phyloP scores from a whole-genome alignment of 2,797 vertebrate genomes.

The Apogon hyalosoma region DNA sequence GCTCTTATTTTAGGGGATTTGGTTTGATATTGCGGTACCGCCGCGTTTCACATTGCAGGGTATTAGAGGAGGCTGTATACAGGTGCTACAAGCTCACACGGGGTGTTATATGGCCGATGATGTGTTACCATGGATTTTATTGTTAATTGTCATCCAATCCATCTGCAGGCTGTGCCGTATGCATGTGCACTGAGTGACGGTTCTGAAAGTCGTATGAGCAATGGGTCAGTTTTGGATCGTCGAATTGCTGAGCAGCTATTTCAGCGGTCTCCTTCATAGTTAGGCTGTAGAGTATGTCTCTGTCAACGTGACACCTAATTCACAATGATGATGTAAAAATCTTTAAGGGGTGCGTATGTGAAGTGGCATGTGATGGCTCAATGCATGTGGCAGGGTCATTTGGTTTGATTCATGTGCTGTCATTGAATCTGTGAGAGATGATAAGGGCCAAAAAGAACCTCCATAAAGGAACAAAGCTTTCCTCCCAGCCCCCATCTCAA shows the following conservation, averaged over 20 bases:
- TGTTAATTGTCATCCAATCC: constrained; percentile 60
- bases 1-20: constrained; percentile 59
- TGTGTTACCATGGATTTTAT: constrained; percentile 62
- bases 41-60: constrained; percentile 65
- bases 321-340: constrained; percentile 57
- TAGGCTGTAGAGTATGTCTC: constrained; percentile 35
- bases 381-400: constrained; percentile 52
- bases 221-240: constrained; percentile 14
- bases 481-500: constrained; percentile 3
- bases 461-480: constrained; percentile 25
- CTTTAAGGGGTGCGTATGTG: constrained; percentile 38
- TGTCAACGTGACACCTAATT: constrained; percentile 56
- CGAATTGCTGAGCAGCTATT: constrained; percentile 18
- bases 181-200: constrained; percentile 35
- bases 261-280: constrained; percentile 21
- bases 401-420: constrained; percentile 58
- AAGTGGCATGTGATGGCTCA: constrained; percentile 58
- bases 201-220: constrained; percentile 32
- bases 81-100: constrained; percentile 70
- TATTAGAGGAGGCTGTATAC: constrained; percentile 66
- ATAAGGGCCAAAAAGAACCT: constrained; percentile 21
- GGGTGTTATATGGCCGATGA: constrained; percentile 59
- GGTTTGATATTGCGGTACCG: constrained; percentile 70
- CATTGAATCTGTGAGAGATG: constrained; percentile 43
- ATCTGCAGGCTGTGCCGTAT: constrained; percentile 40